Base-by-base conservation (phyloP, 1,140 invertebrate species). In the Plectrocnemia conspersa region DNA sequence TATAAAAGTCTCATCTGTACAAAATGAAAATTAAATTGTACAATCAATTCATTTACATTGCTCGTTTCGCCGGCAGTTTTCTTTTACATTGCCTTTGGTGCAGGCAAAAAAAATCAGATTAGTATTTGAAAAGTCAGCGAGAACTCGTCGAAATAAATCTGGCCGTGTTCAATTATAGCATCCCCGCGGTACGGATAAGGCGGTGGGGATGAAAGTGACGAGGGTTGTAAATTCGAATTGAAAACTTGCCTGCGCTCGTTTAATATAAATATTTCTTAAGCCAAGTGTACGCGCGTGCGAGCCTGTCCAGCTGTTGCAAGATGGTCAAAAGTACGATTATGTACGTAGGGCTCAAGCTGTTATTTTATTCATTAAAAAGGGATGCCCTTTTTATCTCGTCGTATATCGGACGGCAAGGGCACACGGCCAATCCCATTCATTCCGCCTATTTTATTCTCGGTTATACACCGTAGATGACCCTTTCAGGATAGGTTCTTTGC, bases 321-420 rank as follows among this genome's bases (percentile, higher is more conserved):
- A 54, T 46, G 41, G 32, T 52, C 15, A 35, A 22, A 53, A 35
- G 58, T 32, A 46, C 45, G 24, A 48, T 3, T 7, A 19, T 19
- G 36, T 40, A 19, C 36, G 36, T 40, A 19, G 16, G 15, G 16
- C 36, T 5, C 44, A 46, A 33, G 11, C 58, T 59, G 58, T 56
- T 59, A 56, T 59, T 59, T 59, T 59, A 59, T 59, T 59, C 58
- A 59, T 56, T 56, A 59, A 59, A 59, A 54, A 29, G 53, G 58
- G 49, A 56, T 55, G 36, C 42, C 32, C 48, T 54, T 48, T 59
- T 56, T 55, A 54, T 54, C 33, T 36, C 32, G 21, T 21, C 13
- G n/a, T n/a, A n/a, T n/a, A n/a, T n/a, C n/a, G n/a, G n/a, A n/a
- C n/a, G n/a, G n/a, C 36, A 15, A 3, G 13, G 15, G 13, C 41